Evolutionary conservation across 1,140 invertebrate species (phyloP).

Genomic region (Philotrypesis tridentata): DNA sequence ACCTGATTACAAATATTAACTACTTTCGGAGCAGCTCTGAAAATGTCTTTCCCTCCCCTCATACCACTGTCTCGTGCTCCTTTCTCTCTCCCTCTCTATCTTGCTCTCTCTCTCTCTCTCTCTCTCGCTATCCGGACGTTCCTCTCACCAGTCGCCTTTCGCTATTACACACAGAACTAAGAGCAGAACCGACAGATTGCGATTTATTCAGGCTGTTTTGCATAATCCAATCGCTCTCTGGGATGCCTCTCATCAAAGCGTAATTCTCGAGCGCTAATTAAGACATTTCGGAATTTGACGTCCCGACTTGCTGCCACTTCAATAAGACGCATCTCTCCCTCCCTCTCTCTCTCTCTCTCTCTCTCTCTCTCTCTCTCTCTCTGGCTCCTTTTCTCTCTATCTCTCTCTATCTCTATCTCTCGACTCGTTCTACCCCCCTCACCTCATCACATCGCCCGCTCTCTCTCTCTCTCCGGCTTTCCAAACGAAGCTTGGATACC

Average conservation of each 20-base stretch:
- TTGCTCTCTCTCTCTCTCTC: background rate
- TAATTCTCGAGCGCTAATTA: conserved; percentile 46
- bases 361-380: background rate
- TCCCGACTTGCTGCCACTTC: background rate
- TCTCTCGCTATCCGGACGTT: background rate
- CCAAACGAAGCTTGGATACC: background rate
- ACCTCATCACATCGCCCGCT: background rate
- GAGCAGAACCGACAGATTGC: background rate
- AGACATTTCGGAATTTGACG: conserved; percentile 31
- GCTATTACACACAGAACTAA: background rate
- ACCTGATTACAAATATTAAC: conserved; percentile 44
- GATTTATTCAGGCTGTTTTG: conserved; percentile 46
- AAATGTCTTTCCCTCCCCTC: background rate
- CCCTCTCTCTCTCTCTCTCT: background rate
- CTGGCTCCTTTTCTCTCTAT: background rate
- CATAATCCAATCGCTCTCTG: conserved; percentile 42
- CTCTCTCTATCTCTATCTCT: background rate
- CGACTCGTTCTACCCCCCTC: background rate
- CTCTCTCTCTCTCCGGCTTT: no score
- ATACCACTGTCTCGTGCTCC: no score
- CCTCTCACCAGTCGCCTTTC: background rate
- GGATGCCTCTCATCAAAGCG: conserved; percentile 32
- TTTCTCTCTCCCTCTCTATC: no score
- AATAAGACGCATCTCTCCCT: background rate
- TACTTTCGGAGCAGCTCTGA: background rate